Evolutionary conservation across 2,797 vertebrate species (phyloP).

Genomic region (Psittacula echo): DNA sequence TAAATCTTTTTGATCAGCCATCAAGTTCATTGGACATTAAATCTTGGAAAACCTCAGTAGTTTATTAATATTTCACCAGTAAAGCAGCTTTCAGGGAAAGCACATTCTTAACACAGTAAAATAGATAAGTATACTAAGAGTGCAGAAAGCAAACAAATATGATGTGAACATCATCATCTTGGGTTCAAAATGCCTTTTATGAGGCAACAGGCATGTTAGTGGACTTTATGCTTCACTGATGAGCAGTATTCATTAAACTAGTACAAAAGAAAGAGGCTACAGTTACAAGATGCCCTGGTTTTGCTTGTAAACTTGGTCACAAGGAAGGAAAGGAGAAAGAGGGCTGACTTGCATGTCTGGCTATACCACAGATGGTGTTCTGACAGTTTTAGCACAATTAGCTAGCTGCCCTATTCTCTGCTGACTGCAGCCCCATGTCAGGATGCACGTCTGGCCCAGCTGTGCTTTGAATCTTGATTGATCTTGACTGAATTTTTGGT

Average conservation of each 20-base stretch:
- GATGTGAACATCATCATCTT: neutral
- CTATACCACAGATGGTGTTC: neutral
- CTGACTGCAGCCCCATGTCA: neutral
- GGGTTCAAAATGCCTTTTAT: neutral
- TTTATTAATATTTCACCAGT: conserved; percentile 30
- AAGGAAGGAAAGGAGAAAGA: neutral
- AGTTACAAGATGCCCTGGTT: neutral
- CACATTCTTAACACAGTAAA: neutral
- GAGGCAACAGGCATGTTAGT: neutral
- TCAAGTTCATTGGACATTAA: neutral
- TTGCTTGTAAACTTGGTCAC: neutral
- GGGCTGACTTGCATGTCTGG: neutral
- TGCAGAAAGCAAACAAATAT: neutral
- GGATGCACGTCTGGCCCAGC: neutral
- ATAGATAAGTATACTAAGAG: neutral
- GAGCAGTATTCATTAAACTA: neutral
- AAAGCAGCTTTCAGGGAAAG: conserved; percentile 15
- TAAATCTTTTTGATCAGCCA: neutral
- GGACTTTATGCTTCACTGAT: neutral
- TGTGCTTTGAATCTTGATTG: neutral
- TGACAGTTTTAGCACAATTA: neutral
- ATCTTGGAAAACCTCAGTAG: neutral
- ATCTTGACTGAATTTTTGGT: neutral
- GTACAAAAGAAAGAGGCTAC: neutral
- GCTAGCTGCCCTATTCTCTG: neutral